Evolutionary conservation across 1,140 invertebrate species (phyloP).

Genomic region (Drosophila quadrilineata): DNA sequence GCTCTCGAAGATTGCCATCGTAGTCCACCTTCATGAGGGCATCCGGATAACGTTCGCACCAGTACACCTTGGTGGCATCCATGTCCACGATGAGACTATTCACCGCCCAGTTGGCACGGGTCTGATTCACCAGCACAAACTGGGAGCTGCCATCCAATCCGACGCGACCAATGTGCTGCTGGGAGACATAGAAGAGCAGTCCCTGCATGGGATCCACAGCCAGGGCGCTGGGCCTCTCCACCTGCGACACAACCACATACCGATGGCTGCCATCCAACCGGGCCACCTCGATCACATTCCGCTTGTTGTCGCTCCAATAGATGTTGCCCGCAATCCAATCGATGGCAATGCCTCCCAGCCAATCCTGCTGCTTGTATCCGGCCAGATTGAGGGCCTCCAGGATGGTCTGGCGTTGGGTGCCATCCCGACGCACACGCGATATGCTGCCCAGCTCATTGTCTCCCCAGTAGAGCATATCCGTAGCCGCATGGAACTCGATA

Average conservation of each 20-base stretch:
- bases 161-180: slow-evolving; percentile 90
- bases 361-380: slow-evolving; percentile 68
- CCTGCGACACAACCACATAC: slow-evolving; percentile 89
- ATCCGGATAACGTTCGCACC: slow-evolving; percentile 90
- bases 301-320: slow-evolving; percentile 94
- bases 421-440: slow-evolving; percentile 89
- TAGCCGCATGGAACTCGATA: slow-evolving; percentile 88
- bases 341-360: slow-evolving; percentile 85
- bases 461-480: slow-evolving; percentile 90
- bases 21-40: slow-evolving; percentile 90
- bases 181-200: slow-evolving; percentile 91
- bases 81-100: slow-evolving; percentile 89
- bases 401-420: slow-evolving; percentile 85
- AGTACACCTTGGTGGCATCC: slow-evolving; percentile 90
- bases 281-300: slow-evolving; percentile 92
- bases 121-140: slow-evolving; percentile 81
- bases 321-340: slow-evolving; percentile 94
- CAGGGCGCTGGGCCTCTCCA: slow-evolving; percentile 87
- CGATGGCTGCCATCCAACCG: slow-evolving; percentile 89
- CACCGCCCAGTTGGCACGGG: slow-evolving; percentile 83
- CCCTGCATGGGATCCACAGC: slow-evolving; percentile 86
- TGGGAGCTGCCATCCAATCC: slow-evolving; percentile 88
- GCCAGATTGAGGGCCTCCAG: slow-evolving; percentile 83
- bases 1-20: slow-evolving; percentile 87
- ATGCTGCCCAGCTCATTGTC: slow-evolving; percentile 89